These are phyloP conservation scores for Dermatemys mawii DNA, from an alignment of 2,113 vertebrate genomes.

Conservation along the genomic window DNA sequence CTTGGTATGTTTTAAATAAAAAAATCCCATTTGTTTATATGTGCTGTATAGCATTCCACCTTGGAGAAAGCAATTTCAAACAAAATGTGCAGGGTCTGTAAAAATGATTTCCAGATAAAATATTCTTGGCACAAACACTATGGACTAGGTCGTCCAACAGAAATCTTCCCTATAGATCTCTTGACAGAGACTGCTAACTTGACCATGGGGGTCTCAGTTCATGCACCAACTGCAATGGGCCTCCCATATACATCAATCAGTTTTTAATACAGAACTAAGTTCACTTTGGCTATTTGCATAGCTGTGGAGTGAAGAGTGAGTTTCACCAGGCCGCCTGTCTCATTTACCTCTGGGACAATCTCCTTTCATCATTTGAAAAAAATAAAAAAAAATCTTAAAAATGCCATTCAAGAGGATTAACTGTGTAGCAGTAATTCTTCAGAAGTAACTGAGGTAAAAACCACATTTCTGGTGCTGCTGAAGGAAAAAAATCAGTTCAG, in stretches of 20 bases:
- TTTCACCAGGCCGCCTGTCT: conserved; percentile 64
- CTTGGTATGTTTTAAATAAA: not conserved
- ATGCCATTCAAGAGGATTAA: conserved; percentile 64
- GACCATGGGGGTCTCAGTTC: not conserved
- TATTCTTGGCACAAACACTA: conserved; percentile 28
- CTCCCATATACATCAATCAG: conserved; percentile 55
- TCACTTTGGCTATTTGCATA: conserved; percentile 58
- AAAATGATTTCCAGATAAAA: conserved; percentile 53
- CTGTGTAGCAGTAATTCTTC: conserved; percentile 61
- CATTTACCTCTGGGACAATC: conserved; percentile 66
- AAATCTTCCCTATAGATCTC: conserved; percentile 34
- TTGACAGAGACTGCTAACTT: conserved; percentile 1
- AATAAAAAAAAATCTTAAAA: conserved; percentile 61
- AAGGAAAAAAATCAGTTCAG: conserved; percentile 26
- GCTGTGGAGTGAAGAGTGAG: conserved; percentile 52
- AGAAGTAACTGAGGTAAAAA: conserved; percentile 65
- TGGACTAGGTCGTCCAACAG: not conserved
- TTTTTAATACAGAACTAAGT: conserved; percentile 48
- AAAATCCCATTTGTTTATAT: conserved; percentile 23
- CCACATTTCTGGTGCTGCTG: conserved; percentile 15
- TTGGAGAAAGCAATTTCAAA: conserved; percentile 39
- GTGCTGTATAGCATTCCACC: conserved; percentile 31
- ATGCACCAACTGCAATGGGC: not conserved
- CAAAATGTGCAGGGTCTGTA: not conserved
- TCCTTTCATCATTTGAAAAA: conserved; percentile 59